Evolutionary conservation across 2,888 invertebrate species (phyloP).

Genomic region (Dolichomitus sp.): DNA sequence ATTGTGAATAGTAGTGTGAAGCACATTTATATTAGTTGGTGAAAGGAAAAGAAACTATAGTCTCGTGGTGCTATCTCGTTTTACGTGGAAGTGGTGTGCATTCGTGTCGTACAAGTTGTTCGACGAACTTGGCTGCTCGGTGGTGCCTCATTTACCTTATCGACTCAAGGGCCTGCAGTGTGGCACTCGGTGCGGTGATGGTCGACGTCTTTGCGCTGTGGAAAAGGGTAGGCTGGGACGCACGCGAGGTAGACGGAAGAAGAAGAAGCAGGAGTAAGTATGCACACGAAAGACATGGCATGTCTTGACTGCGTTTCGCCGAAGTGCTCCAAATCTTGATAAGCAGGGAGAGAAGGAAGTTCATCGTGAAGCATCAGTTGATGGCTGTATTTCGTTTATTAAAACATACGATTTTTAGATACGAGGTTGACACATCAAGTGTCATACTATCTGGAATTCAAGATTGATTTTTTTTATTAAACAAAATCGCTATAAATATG

Average conservation of each 20-base stretch:
- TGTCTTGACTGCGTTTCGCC: conserved; percentile 76
- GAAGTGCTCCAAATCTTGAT: conserved; percentile 76
- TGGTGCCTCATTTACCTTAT: conserved; percentile 80
- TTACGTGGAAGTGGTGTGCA: conserved; percentile 63
- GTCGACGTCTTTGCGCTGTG: conserved; percentile 40
- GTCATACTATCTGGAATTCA: neutral
- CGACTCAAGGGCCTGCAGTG: conserved; percentile 75
- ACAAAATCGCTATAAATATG: neutral
- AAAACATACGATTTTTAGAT: neutral
- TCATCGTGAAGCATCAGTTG: conserved; percentile 55
- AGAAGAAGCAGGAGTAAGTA: conserved; percentile 48
- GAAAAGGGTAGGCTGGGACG: conserved; percentile 19
- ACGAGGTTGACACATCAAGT: neutral
- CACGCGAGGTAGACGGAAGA: conserved; percentile 34
- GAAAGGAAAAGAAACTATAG: neutral
- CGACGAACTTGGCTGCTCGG: conserved; percentile 75
- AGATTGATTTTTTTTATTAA: neutral
- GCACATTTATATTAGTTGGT: neutral
- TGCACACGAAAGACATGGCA: conserved; percentile 71
- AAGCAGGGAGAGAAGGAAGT: conserved; percentile 57
- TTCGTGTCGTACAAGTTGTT: conserved; percentile 76
- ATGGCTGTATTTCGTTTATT: conserved; percentile 62
- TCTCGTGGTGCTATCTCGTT: conserved; percentile 14
- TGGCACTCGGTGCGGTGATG: conserved; percentile 29
- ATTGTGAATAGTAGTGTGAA: neutral